Evolutionary conservation across 2,797 vertebrate species (phyloP), one percentile per base, ranked within the genome.

Genomic region (Anguilla pacifica): DNA sequence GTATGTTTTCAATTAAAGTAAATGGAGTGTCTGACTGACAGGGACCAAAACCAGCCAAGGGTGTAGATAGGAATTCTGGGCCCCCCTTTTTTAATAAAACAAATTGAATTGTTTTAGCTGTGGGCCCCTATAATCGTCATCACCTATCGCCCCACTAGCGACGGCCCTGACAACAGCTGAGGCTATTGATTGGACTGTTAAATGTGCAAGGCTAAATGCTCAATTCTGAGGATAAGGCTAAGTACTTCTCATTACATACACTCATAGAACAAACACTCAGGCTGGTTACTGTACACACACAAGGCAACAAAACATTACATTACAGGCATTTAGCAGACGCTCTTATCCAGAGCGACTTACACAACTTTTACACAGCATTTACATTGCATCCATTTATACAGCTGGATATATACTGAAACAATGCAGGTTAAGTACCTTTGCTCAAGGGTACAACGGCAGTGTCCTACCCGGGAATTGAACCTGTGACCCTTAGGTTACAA

Each of bases 1-100:
- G 74, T 57, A 88, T 77, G 87, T 88, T 86, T 89, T 88, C 87
- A 87, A 86, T 85, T 89, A 89, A 87, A 89, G 86, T 88, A 87
- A 92, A 87, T 84, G 70, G 46, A 88, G 81, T 46, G 57, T 19
- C 84, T 46, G 46, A 84, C 79, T 83, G 89, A 64, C 70, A 59
- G 84, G 81, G 89, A 85, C 53, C 83, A 46, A 46, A 46, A 46
- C 43, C 43, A 46, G 43, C 43, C 43, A 46, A 46, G 43, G 43
- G 43, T 46, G 43, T 46, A 46, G 43, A 46, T 46, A 46, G 43
- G 43, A 46, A 46, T 46, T 46, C 4, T 6, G 43, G 43, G 43
- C 43, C 43, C 43, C 43, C 43, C 43, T 46, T 46, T 46, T 46
- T 46, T 46, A 46, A 46, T 46, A 46, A 46, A 46, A 46, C 43